Base-by-base conservation (phyloP, 1,140 invertebrate species). In the Megathymus violae region DNA sequence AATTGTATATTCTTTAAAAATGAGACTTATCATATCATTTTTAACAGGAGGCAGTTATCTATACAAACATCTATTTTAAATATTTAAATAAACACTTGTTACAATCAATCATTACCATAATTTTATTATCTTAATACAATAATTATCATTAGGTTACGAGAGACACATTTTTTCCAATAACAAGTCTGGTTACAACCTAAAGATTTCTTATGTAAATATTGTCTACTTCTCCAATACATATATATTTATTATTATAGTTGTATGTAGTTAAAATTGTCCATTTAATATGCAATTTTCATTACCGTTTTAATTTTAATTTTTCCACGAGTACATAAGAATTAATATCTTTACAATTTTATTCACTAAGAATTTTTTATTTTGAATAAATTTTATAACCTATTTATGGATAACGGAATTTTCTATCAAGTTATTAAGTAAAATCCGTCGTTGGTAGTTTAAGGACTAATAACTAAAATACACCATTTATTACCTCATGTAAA, bases 151-250 rank as follows among this genome's bases (percentile, higher is more conserved):
- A 58, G 52, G 27, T 58, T 54, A 61, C 61, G 14, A 58, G 54
- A 64, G 52, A 71, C 50, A 64, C 56, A 36, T 56, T 50, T 36
- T 41, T 69, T 67, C 69, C 63, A 64, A 66, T 59, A 67, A 71
- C 54, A 62, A 64, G 44, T 56, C 17, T 11, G 38, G 31, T 60
- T 59, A 65, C 27, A 41, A 63, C 52, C 52, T 40, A 34, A 69
- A 64, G 38, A 56, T 68, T 60, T 67, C 77, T 81, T 82, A 85
- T 50, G 71, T 64, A 69, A 82, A 85, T 82, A 85, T 85, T 85
- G 82, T 85, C 82, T 85, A 85, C 78, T 69, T 76, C 62, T 74
- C 66, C 60, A 62, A 62, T 70, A 71, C 54, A 68, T 68, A 68
- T 15, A 62, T 56, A 67, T 51, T 46, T 69, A 67, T 50, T 44